phyloP scores from a whole-genome alignment of 2,888 invertebrate species.

The Ichneumoninae sp. region DNA sequence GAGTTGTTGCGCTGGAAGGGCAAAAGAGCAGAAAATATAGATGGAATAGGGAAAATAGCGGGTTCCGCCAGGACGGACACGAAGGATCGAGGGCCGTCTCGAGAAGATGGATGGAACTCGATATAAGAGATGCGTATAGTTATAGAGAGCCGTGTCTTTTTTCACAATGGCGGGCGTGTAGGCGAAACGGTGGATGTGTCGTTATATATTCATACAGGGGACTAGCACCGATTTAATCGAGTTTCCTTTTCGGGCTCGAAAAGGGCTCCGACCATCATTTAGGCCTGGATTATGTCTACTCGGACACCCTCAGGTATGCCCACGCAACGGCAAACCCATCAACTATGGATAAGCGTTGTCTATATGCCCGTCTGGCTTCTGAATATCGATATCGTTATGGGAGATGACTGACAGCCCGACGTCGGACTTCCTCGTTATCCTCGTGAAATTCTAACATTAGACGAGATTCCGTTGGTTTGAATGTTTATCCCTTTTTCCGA shows the following conservation, averaged over 20 bases:
- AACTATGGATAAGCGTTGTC: not conserved
- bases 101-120: conserved; percentile 61
- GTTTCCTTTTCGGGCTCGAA: conserved; percentile 42
- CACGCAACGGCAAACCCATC: conserved; percentile 4
- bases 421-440: not conserved
- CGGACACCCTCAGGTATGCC: conserved; percentile 55
- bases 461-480: not conserved
- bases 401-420: not conserved
- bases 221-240: conserved; percentile 30
- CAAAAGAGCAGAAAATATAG: conserved; percentile 8
- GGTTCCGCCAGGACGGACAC: conserved; percentile 2
- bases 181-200: not conserved
- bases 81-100: conserved; percentile 40
- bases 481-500: too few relatives aligned
- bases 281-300: conserved; percentile 54
- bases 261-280: conserved; percentile 65
- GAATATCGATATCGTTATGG: not conserved
- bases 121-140: conserved; percentile 55
- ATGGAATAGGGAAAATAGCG: conserved; percentile 35
- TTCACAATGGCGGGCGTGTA: not conserved
- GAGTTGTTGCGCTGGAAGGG: not conserved
- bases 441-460: not conserved
- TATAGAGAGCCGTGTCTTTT: conserved; percentile 42
- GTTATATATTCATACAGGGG: conserved; percentile 16
- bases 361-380: not conserved